These are phyloP conservation scores for Campylomormyrus tamandua DNA, from an alignment of 2,113 vertebrate genomes.

Conservation along the genomic window DNA sequence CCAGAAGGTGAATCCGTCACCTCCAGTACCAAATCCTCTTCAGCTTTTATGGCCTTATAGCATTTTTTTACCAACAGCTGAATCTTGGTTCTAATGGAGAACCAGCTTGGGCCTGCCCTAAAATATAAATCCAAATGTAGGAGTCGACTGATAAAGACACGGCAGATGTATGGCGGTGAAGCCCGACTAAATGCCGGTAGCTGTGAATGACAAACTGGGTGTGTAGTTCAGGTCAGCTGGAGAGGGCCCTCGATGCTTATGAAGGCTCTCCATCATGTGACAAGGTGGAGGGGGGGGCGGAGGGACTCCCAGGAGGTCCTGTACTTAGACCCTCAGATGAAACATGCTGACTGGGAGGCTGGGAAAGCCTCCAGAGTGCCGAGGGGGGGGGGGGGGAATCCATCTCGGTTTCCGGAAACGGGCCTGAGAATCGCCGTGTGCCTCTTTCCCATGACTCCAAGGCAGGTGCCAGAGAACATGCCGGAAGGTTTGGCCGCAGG, in stretches of 20 bases:
- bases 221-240: neutral
- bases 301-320: neutral
- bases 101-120: neutral
- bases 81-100: neutral
- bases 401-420: constrained; percentile 13
- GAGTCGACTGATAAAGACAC: neutral
- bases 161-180: neutral
- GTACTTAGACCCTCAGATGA: neutral
- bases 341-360: constrained; percentile 55
- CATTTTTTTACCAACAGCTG: neutral
- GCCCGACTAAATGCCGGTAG: neutral
- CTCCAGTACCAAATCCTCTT: neutral
- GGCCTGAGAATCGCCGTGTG: neutral
- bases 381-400: constrained; percentile 40
- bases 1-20: neutral
- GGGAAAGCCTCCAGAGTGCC: constrained; percentile 60
- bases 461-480: neutral
- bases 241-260: constrained; percentile 30
- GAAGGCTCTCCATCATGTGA: constrained; percentile 22
- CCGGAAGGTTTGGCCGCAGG: neutral
- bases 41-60: neutral
- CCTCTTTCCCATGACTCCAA: neutral
- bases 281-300: neutral
- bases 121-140: neutral
- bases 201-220: neutral